These are phyloP conservation scores for Apostichopus californicus DNA, from an alignment of 35 echinoderm and acorn worm species.

Conservation along the genomic window DNA sequence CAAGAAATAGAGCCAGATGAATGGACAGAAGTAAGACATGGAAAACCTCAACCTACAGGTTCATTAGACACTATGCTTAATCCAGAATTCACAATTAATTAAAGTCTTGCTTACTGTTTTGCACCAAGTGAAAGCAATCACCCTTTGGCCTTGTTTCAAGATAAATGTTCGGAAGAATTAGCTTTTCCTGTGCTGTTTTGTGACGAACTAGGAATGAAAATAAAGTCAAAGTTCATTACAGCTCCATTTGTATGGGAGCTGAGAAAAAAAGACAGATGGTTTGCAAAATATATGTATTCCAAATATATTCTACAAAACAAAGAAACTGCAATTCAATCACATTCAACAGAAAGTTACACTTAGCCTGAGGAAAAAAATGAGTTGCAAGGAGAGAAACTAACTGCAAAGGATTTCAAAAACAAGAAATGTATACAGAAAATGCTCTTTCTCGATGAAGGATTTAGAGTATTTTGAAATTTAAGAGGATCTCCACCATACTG, in stretches of 20 bases:
- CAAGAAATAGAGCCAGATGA: slow-evolving; percentile 23
- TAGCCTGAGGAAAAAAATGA: slow-evolving; percentile 40
- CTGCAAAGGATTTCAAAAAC: slow-evolving; percentile 57
- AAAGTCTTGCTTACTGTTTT: slow-evolving; percentile 36
- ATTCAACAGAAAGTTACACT: slow-evolving; percentile 49
- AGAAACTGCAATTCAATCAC: slow-evolving; percentile 56
- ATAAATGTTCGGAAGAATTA: slow-evolving; percentile 54
- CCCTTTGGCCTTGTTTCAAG: slow-evolving; percentile 59
- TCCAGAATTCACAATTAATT: slow-evolving; percentile 17
- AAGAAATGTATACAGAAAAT: slow-evolving; percentile 26
- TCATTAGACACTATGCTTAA: slow-evolving; percentile 59
- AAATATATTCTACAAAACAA: slow-evolving; percentile 56
- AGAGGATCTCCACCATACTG: slow-evolving; percentile 58
- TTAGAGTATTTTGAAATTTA: slow-evolving; percentile 58
- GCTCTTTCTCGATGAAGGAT: slow-evolving; percentile 60
- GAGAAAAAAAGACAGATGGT: slow-evolving; percentile 55
- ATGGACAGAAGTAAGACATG: slow-evolving; percentile 55
- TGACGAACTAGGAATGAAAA: slow-evolving; percentile 47
- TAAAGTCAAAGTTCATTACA: slow-evolving; percentile 43
- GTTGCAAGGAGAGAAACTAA: slow-evolving; percentile 33
- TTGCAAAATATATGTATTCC: slow-evolving; percentile 45
- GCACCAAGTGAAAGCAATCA: slow-evolving; percentile 60
- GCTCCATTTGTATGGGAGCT: slow-evolving; percentile 58
- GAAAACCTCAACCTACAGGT: slow-evolving; percentile 36
- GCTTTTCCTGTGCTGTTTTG: slow-evolving; percentile 61